phyloP scores from a whole-genome alignment of 2,113 vertebrate species.

The Azemiops feae region DNA sequence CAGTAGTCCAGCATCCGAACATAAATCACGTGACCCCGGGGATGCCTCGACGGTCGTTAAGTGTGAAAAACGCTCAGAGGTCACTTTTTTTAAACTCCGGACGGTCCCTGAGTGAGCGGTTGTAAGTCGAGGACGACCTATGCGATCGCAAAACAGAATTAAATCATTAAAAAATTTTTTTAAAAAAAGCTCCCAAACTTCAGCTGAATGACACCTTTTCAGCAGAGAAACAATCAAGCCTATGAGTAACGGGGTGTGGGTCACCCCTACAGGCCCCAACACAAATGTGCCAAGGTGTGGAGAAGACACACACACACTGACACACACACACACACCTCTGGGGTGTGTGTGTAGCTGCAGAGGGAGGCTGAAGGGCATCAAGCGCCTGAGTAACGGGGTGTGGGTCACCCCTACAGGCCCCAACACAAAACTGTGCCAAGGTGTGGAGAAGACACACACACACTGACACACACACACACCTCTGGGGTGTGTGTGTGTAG shows the following conservation, averaged over 20 bases:
- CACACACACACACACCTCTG: not conserved
- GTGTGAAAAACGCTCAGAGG: no score
- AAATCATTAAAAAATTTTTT: no score
- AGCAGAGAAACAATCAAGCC: not conserved
- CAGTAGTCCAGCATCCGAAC: not conserved
- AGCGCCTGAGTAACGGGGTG: not conserved
- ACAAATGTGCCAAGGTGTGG: no score
- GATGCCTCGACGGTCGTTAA: not conserved
- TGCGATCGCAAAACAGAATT: not conserved
- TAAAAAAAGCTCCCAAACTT: not conserved
- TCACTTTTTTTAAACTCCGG: not conserved
- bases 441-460: not conserved
- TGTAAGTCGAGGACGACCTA: not conserved
- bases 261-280: not conserved
- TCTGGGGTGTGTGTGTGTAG: not conserved
- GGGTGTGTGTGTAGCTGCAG: not conserved
- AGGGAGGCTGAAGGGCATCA: not conserved
- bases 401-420: not conserved
- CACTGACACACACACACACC: not conserved
- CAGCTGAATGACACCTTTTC: not conserved
- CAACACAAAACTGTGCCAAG: no score
- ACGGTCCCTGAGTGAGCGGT: not conserved
- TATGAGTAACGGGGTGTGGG: not conserved
- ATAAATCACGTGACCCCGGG: rapidly evolving
- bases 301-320: not conserved